Percentiles rank a stretch among this genome's conserved stretches.
phyloP scores from a whole-genome alignment of 2,113 vertebrate genomes.

The Microtus ochrogaster region DNA sequence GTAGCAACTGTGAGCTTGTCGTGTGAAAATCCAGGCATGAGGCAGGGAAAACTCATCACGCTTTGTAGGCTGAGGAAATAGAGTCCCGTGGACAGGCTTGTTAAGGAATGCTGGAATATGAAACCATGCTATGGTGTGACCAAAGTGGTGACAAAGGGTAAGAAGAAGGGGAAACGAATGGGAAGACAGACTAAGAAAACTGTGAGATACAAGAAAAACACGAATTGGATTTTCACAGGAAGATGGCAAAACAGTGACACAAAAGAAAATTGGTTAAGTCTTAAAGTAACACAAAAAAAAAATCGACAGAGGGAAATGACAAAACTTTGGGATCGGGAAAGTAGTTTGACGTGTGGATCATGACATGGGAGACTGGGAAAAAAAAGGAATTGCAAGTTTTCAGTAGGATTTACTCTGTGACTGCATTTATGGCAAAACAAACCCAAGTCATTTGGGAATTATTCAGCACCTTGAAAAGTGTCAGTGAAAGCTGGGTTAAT shows the following conservation, averaged over 20 bases:
- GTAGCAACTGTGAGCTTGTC: background rate
- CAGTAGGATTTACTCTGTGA: conserved; percentile 16
- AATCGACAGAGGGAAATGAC: background rate
- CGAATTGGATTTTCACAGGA: background rate
- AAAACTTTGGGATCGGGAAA: background rate
- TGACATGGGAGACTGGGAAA: background rate
- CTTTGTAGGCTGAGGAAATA: background rate
- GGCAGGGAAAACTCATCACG: background rate
- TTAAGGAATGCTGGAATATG: background rate
- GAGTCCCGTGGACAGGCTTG: background rate
- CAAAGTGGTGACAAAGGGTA: background rate
- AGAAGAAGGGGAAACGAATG: background rate
- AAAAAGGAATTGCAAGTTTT: background rate
- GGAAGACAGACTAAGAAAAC: background rate
- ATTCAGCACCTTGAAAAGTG: background rate
- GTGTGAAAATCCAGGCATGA: background rate
- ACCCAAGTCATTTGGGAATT: background rate
- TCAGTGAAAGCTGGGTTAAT: background rate
- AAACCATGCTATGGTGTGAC: background rate
- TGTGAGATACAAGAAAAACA: background rate
- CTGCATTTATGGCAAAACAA: background rate
- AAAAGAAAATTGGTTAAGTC: background rate
- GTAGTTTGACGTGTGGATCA: background rate
- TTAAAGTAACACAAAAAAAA: background rate
- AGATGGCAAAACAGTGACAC: background rate